Conservation (phyloP, 1,140 invertebrate species). For the Acromyrmex charruanus region DNA sequence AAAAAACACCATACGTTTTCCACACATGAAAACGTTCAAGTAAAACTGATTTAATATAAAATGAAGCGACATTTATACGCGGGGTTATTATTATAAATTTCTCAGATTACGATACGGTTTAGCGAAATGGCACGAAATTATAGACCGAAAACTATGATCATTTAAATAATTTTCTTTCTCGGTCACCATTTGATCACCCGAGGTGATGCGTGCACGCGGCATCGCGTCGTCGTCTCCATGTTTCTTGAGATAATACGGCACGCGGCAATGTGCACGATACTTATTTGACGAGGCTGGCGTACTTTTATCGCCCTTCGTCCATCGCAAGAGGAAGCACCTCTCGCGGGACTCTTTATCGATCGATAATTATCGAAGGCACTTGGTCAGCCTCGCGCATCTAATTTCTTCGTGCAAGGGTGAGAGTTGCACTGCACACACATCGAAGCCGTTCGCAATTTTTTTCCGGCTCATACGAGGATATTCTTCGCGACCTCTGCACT, state of each 20-base stretch:
- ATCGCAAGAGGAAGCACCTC: conserved; percentile 46
- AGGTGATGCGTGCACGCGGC: conserved; percentile 57
- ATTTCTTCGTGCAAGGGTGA: conserved; percentile 56
- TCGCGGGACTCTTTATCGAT: conserved; percentile 64
- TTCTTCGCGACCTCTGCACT: conserved; percentile 20
- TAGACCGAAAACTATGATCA: neutral
- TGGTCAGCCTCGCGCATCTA: conserved; percentile 55
- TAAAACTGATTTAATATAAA: neutral
- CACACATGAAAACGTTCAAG: neutral
- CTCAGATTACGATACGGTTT: neutral
- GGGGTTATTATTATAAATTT: neutral
- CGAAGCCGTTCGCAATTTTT: conserved; percentile 39
- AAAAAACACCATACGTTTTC: neutral
- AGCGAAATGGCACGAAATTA: neutral
- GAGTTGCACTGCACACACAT: neutral
- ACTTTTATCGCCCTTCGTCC: conserved; percentile 48
- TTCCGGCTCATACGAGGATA: conserved; percentile 29
- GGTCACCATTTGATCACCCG: neutral
- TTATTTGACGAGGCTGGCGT: conserved; percentile 60
- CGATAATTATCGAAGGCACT: conserved; percentile 70
- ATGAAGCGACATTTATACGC: neutral
- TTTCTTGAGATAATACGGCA: conserved; percentile 71
- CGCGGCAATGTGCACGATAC: conserved; percentile 76
- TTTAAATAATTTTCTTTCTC: neutral
- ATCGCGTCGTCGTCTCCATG: conserved; percentile 40